Evolutionary conservation across 2,113 vertebrate species (phyloP).

Genomic region (Pycnonotus jocosus): DNA sequence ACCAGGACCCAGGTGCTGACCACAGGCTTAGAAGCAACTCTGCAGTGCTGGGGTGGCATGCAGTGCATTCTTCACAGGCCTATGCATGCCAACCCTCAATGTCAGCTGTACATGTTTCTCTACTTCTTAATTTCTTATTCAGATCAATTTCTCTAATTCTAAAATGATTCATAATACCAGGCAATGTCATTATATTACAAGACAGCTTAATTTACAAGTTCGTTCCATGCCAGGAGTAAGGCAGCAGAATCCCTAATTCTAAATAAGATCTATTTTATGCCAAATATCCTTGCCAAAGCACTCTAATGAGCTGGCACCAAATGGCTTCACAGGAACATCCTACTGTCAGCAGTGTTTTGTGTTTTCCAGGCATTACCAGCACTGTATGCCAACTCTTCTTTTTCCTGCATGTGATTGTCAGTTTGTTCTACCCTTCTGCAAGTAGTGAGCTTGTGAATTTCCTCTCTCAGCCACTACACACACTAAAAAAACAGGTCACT

Average conservation of each 20-base stretch:
- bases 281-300: constrained; percentile 49
- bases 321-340: constrained; percentile 24
- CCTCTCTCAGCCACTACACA: neutral
- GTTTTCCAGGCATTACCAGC: constrained; percentile 12
- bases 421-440: constrained; percentile 12
- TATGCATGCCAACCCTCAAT: fast-evolving
- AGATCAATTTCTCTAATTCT: constrained; percentile 49
- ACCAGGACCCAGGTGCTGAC: neutral
- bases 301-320: constrained; percentile 61
- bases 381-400: neutral
- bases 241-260: neutral
- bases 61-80: fast-evolving
- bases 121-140: constrained; percentile 22
- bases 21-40: neutral
- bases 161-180: constrained; percentile 31
- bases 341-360: constrained; percentile 15
- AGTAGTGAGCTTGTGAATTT: neutral
- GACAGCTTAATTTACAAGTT: constrained; percentile 61
- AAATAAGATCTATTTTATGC: constrained; percentile 63
- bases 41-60: neutral
- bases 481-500: neutral
- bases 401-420: neutral
- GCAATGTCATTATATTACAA: constrained; percentile 57
- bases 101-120: neutral
- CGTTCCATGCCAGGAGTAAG: constrained; percentile 45